Evolutionary conservation across 2,797 vertebrate species (phyloP), one percentile per base, ranked within the genome.

Genomic region (Sitta carolinensis): DNA sequence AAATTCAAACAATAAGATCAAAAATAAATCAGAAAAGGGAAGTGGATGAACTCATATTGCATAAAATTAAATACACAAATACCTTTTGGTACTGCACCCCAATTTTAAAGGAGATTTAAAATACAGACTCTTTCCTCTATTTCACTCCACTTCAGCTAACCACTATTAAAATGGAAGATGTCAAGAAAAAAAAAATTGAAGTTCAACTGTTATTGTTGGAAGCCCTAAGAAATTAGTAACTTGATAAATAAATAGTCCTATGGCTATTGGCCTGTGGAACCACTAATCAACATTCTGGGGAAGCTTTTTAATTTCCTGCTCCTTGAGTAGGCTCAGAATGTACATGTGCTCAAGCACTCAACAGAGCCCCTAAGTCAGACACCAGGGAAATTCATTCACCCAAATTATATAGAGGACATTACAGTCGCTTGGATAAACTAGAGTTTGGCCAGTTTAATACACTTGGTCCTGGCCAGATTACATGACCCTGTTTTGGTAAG

Each of bases 281-380:
- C 42, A 69, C 87, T 93, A 93, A 96, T 94, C 95, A 95, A 29
- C 85, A 81, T 92, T 81, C 81, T 94, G 66, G 45, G 47, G 84
- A 82, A 94, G 68, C 36, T 88, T 96, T 96, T 94, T 96, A 92
- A 97, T 97, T 97, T 97, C 96, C 95, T 96, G 94, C 95, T 96
- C 78, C 58, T 82, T 58, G 84, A 89, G 57, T 13, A 90, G 70
- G 67, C 62, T 92, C 76, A 81, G 86, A 91, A 92, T 9, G 14
- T 61, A 67, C 15, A 3, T 70, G 73, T 75, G 85, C 77, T 77
- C 57, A 72, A 84, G 75, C 52, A 67, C 51, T 77, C 18, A 5
- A 61, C 69, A 69, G 55, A 94, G 74, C 48, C 45, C 36, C 64
- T 85, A 20, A 55, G 61, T 82, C 89, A 95, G 72, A 84, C 84